A percentile compares a stretch with the other conserved stretches of the same genome.
Conservation (phyloP, 2,888 invertebrate genomes). For the Aphodius granarius region DNA sequence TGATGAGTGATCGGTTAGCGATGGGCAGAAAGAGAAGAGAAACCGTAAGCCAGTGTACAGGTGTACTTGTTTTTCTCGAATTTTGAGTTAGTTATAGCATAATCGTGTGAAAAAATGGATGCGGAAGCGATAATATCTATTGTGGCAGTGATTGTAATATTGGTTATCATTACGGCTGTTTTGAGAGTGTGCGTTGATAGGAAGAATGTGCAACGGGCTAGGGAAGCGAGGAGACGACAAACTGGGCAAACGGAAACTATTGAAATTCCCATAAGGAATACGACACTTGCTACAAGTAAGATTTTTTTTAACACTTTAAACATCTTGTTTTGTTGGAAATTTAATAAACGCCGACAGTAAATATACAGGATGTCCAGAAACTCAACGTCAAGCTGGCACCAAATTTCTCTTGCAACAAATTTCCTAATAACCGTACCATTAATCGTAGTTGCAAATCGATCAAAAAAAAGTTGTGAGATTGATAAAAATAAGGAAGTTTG, state of each 20-base stretch:
- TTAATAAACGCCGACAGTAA: no score
- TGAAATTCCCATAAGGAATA: neutral
- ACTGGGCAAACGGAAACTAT: neutral
- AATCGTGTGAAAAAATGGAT: slow-evolving; percentile 3
- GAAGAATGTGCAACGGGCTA: neutral
- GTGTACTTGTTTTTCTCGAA: neutral
- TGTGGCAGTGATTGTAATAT: slow-evolving; percentile 3
- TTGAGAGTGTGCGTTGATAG: neutral
- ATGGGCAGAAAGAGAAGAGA: neutral
- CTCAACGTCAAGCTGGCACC: no score
- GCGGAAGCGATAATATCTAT: slow-evolving; percentile 1
- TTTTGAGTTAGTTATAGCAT: neutral
- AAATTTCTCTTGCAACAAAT: no score
- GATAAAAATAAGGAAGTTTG: no score
- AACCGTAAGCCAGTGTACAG: neutral
- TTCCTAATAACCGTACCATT: no score
- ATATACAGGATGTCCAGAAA: no score
- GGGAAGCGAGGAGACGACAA: neutral
- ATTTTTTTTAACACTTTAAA: no score
- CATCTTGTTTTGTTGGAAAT: no score
- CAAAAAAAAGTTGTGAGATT: no score
- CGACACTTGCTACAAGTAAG: neutral
- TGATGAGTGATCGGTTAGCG: neutral
- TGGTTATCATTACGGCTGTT: neutral
- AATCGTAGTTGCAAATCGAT: no score